Conservation (phyloP, 2,113 vertebrate species). For the Capricornis sumatraensis region DNA sequence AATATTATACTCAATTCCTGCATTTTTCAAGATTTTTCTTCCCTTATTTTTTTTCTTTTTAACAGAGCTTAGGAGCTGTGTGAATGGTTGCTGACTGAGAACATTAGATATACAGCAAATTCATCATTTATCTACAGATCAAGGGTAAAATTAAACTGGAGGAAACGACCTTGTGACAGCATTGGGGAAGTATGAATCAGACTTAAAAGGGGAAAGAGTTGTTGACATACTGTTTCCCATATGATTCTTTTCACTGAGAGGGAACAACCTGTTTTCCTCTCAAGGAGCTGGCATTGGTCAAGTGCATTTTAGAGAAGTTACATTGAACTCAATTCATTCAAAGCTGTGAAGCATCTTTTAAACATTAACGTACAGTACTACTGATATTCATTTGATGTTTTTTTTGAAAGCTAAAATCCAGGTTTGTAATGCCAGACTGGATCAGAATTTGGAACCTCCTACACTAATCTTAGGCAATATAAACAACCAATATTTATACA, state of each 20-base stretch:
- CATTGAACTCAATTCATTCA: not conserved
- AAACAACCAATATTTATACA: not conserved
- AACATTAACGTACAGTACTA: not conserved
- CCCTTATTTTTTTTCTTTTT: not conserved
- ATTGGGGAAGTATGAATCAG: not conserved
- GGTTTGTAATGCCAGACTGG: not conserved
- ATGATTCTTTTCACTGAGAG: not conserved
- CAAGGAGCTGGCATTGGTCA: not conserved
- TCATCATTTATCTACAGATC: constrained; percentile 24
- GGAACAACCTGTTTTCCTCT: not conserved
- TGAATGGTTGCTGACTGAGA: not conserved
- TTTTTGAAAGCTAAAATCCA: not conserved
- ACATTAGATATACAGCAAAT: not conserved
- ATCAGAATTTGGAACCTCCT: not conserved
- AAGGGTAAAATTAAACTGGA: constrained; percentile 15
- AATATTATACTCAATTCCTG: not conserved
- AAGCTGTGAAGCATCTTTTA: constrained; percentile 12
- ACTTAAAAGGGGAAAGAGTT: not conserved
- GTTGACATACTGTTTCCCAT: not conserved
- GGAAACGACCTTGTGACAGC: not conserved
- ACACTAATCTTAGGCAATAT: not conserved
- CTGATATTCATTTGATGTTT: not conserved
- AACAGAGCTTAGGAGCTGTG: not conserved
- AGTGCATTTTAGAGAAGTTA: constrained; percentile 13
- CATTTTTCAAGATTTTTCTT: constrained; percentile 2